Conservation (phyloP, 2,888 invertebrate genomes). For the Andricus curvator region DNA sequence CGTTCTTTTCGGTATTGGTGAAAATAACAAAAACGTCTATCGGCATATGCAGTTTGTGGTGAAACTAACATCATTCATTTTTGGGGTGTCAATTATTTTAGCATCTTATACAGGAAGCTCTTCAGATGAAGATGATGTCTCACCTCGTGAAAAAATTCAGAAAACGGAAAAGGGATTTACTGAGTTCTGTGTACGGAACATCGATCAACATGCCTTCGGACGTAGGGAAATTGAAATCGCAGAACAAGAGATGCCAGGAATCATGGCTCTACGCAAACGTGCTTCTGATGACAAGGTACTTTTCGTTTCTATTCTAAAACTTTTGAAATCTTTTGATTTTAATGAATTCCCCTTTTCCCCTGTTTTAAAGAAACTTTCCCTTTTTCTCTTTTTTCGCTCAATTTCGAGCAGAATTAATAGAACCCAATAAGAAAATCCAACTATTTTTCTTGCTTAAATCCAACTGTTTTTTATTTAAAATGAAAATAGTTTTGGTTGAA, state of each 20-base stretch:
- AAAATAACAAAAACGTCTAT: background rate
- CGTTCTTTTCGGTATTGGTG: background rate
- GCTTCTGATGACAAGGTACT: conserved; percentile 91
- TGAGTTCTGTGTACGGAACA: conserved; percentile 96
- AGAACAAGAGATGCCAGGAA: conserved; percentile 99
- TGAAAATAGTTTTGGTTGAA: too few relatives aligned
- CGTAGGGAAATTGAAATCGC: conserved; percentile 98
- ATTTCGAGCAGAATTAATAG: too few relatives aligned
- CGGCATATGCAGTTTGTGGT: conserved; percentile 55
- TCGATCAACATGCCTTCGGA: conserved; percentile 95
- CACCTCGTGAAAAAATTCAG: conserved; percentile 95
- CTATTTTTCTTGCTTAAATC: too few relatives aligned
- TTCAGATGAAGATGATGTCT: conserved; percentile 95
- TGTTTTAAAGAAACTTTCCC: too few relatives aligned
- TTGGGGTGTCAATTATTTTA: conserved; percentile 65
- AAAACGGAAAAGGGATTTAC: conserved; percentile 90
- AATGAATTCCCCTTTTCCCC: too few relatives aligned
- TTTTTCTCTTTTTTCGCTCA: too few relatives aligned
- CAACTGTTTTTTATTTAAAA: too few relatives aligned
- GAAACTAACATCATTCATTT: conserved; percentile 67
- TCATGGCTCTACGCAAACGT: conserved; percentile 95
- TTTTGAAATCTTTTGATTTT: background rate
- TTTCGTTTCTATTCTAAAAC: background rate
- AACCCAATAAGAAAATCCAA: too few relatives aligned
- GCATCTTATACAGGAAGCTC: conserved; percentile 88